Percentiles rank a stretch among this genome's conserved stretches.
Conservation (phyloP, 2,797 vertebrate species). For the Alfaro cultratus region DNA sequence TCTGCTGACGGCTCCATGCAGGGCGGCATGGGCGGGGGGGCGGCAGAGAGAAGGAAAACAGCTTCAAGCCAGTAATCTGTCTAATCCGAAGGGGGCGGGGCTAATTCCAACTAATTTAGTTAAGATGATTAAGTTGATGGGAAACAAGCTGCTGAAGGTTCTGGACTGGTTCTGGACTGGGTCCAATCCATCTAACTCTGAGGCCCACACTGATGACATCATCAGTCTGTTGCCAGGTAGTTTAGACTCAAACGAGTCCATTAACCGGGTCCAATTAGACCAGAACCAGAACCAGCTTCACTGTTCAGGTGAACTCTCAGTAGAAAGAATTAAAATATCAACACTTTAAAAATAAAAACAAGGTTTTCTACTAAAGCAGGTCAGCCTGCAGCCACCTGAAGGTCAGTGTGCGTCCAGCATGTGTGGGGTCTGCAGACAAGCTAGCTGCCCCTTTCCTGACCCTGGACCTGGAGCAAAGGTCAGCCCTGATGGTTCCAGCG, state of each 20-base stretch:
- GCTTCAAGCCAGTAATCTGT: slow-evolving; percentile 79
- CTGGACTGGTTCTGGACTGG: background rate
- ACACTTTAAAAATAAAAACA: background rate
- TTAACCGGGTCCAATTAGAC: background rate
- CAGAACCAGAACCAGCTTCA: background rate
- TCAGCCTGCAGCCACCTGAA: background rate
- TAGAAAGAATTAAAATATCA: background rate
- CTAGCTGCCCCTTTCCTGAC: background rate
- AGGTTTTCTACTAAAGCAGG: too few species aligned
- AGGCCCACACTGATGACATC: background rate
- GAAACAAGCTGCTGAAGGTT: slow-evolving; percentile 60
- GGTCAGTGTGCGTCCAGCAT: background rate
- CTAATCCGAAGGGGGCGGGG: slow-evolving; percentile 71
- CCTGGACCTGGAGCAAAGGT: background rate
- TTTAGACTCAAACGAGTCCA: background rate
- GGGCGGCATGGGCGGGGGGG: too few species aligned
- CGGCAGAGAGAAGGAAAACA: slow-evolving; percentile 54
- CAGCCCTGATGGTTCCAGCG: background rate
- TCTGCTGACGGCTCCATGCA: too few species aligned
- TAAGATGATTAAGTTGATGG: slow-evolving; percentile 77
- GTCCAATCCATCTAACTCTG: slow-evolving; percentile 38
- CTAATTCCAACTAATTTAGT: slow-evolving; percentile 76
- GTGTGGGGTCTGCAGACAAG: background rate
- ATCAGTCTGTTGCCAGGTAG: background rate
- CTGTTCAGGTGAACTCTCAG: background rate